Percentiles rank a stretch among this genome's conserved stretches.
Evolutionary conservation across 2,113 vertebrate genomes (phyloP).

Genomic region (Solenodon paradoxus): DNA sequence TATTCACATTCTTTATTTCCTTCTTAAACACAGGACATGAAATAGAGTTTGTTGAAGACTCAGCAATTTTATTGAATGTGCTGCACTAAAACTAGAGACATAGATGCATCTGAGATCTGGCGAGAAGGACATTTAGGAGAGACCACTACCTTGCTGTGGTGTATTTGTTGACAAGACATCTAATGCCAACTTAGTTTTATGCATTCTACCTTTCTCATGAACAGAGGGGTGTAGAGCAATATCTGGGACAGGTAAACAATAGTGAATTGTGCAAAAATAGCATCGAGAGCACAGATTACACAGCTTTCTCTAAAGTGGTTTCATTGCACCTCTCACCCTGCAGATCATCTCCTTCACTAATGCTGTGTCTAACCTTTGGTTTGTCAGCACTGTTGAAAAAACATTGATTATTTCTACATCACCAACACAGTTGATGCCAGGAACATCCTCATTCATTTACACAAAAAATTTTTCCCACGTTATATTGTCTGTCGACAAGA

Average conservation of each 20-base stretch:
- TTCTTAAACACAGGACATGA: neutral
- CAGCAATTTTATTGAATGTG: neutral
- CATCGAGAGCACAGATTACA: neutral
- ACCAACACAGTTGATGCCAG: neutral
- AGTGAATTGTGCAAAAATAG: neutral
- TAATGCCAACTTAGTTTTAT: neutral
- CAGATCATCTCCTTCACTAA: neutral
- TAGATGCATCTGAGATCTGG: neutral
- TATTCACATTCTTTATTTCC: neutral
- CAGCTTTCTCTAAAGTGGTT: neutral
- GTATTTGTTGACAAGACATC: neutral
- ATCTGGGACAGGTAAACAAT: neutral
- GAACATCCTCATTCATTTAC: neutral
- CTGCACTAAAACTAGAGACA: neutral
- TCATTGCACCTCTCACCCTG: neutral
- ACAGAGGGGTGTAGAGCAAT: neutral
- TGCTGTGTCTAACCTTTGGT: neutral
- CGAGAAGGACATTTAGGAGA: neutral
- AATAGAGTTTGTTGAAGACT: neutral
- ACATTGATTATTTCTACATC: neutral
- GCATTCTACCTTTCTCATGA: neutral
- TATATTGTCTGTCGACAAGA: neutral
- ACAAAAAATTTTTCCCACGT: neutral
- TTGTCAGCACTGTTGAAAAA: neutral
- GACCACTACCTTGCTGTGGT: neutral